These are phyloP conservation scores for Pachycephala philippinensis DNA, from an alignment of 2,113 vertebrate genomes.

Conservation along the genomic window DNA sequence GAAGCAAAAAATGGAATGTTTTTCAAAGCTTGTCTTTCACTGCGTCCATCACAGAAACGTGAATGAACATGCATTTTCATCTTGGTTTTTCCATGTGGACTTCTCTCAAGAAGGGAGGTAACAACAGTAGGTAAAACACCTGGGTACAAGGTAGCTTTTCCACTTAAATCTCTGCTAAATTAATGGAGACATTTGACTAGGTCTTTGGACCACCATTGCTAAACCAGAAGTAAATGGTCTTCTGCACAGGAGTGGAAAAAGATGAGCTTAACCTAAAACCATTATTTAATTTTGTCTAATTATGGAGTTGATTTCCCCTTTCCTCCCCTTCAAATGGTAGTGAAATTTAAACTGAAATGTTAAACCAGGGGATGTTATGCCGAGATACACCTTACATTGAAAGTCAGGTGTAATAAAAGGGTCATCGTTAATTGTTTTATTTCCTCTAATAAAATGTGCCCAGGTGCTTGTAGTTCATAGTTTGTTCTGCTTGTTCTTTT, in stretches of 20 bases:
- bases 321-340: background rate
- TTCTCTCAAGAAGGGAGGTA: background rate
- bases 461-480: background rate
- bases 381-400: background rate
- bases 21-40: background rate
- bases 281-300: background rate
- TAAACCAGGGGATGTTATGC: background rate
- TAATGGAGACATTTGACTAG: background rate
- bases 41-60: background rate
- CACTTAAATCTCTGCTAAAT: background rate
- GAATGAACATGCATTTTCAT: background rate
- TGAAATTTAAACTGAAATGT: background rate
- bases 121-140: background rate
- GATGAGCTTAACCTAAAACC: background rate
- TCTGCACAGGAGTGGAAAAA: background rate
- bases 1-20: background rate
- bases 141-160: background rate
- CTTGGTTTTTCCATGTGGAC: background rate
- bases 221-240: background rate
- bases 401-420: background rate
- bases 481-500: background rate
- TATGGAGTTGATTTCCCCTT: background rate
- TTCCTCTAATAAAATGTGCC: background rate
- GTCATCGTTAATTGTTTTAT: background rate
- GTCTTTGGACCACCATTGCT: background rate